Evolutionary conservation across 2,888 invertebrate genomes (phyloP), one percentile per base, ranked within the genome.

Genomic region (Pammene aurita): DNA sequence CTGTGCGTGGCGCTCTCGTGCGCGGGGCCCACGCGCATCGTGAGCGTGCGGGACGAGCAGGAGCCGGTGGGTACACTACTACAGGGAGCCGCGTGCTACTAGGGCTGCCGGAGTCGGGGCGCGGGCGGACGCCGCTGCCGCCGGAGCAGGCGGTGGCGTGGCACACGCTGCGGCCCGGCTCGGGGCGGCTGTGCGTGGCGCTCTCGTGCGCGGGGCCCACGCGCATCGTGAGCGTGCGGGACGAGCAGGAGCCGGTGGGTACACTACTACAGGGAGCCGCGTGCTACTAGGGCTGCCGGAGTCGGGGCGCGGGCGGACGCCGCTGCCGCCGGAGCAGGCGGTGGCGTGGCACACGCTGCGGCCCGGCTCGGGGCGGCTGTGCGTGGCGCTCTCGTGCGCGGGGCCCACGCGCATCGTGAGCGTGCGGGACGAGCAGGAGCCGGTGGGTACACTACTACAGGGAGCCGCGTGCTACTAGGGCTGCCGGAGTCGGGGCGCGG

Each of bases 121-220:
- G 93, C 93, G 93, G 34, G 87, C 92, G 67, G 84, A 86, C 58
- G 91, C 93, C 14, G 87, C 77, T 96, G 61, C 96, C 97, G 0
- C 89, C 96, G 34, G 96, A 97, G 84, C 97, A 97, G 90, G 95
- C 95, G 13, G 96, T 98, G 58, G 94, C 94, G 77, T 94, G 96
- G 75, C 97, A 97, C 87, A 95, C 97, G 79, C 90, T 98, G 76
- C 94, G 98, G 70, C 98, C 98, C 1, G 99, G 99, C 62, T 98
- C 98, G 11, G 99, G 99, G 5, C 95, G 96, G 72, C 94, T 99
- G 48, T 94, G 95, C 64, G 95, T 98, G 5, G 93, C 95, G 74
- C 96, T 98, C 57, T 93, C 94, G 70, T 97, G 97, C 79, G 98
- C 98, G 89, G 99, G 99, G 0, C 99, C 99, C 52, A 98, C 99